phyloP scores from a whole-genome alignment of 2,797 vertebrate species.

The Tokudaia tokunoshimensis region DNA sequence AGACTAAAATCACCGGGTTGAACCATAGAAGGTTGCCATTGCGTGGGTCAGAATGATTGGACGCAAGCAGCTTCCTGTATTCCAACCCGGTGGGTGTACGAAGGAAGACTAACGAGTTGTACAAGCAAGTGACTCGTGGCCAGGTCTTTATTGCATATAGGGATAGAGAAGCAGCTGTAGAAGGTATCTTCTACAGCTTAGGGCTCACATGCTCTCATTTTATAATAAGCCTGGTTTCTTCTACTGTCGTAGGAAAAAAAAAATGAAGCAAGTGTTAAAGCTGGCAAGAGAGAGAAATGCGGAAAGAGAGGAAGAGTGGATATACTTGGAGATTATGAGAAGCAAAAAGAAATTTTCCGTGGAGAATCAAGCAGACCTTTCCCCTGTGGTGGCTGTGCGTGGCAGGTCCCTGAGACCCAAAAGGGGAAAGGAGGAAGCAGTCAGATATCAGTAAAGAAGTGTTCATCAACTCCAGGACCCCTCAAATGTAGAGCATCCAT shows the following conservation, averaged over 20 bases:
- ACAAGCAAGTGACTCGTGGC: background rate
- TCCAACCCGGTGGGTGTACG: background rate
- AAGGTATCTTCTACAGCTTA: conserved; percentile 29
- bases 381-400: background rate
- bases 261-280: conserved; percentile 21
- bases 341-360: background rate
- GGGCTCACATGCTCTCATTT: conserved; percentile 25
- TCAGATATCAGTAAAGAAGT: background rate
- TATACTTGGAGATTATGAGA: conserved; percentile 5
- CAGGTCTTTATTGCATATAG: background rate
- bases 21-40: background rate
- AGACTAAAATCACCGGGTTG: background rate
- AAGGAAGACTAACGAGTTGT: background rate
- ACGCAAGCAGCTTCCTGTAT: background rate
- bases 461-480: background rate
- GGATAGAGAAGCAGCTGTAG: background rate
- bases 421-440: background rate
- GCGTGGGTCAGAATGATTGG: background rate
- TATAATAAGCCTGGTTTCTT: background rate
- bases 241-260: background rate
- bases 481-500: background rate
- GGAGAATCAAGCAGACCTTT: background rate
- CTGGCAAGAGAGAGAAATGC: conserved; percentile 21
- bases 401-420: background rate
- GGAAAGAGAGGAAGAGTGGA: background rate